Percentiles rank a stretch among this genome's conserved stretches.
These are phyloP conservation scores for Lathronympha strigana DNA, from an alignment of 2,888 invertebrate genomes.

Conservation along the genomic window DNA sequence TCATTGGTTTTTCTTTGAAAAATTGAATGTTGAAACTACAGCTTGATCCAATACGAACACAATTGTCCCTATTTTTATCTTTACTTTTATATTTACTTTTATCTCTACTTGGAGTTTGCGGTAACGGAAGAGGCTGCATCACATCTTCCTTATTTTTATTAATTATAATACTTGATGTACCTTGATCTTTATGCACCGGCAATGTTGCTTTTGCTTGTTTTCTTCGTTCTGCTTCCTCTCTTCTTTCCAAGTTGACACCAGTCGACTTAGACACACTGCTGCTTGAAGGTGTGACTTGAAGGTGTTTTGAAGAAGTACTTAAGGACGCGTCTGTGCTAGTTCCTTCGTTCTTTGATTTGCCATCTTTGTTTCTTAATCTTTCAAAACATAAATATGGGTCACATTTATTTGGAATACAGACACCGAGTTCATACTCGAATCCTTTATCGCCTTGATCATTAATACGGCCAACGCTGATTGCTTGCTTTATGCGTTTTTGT, in stretches of 20 bases:
- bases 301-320: not conserved
- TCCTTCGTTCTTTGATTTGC: no score
- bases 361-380: not conserved
- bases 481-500: not conserved
- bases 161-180: not conserved
- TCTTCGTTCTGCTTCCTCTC: not conserved
- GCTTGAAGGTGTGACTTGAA: not conserved
- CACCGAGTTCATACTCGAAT: not conserved
- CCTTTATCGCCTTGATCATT: conserved; percentile 3
- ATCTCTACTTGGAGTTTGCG: not conserved
- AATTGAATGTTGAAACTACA: conserved; percentile 9
- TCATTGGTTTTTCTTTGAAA: conserved; percentile 8
- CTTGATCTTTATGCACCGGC: conserved; percentile 1
- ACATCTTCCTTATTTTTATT: not conserved
- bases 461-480: not conserved
- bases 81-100: no score
- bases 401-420: conserved; percentile 13
- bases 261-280: not conserved
- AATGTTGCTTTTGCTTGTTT: not conserved
- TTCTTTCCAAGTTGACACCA: conserved; percentile 1
- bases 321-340: not conserved
- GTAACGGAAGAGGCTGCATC: not conserved
- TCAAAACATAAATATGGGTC: conserved; percentile 12
- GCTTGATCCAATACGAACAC: conserved; percentile 4
- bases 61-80: conserved; percentile 1